Evolutionary conservation across 2,113 vertebrate genomes (phyloP).

Genomic region (Pagrus major): DNA sequence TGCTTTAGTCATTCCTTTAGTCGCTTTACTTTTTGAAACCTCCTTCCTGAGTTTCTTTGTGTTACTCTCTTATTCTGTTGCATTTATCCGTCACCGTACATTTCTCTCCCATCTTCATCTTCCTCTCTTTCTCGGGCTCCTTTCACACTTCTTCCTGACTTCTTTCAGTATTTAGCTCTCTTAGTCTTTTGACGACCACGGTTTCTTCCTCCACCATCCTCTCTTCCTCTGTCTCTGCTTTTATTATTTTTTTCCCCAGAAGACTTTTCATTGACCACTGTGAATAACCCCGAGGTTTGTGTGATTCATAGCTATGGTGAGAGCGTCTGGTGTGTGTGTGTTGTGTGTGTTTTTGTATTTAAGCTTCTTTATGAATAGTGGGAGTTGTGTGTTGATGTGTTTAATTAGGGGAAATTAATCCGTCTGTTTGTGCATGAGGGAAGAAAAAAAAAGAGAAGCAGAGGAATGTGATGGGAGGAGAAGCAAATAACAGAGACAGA

Average conservation of each 20-base stretch:
- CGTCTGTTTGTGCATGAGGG: slow-evolving; percentile 13
- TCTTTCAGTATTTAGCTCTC: slow-evolving; percentile 13
- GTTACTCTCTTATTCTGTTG: slow-evolving; percentile 18
- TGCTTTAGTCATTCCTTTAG: slow-evolving; percentile 23
- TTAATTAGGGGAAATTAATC: slow-evolving; percentile 42
- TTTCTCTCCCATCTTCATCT: slow-evolving; percentile 12
- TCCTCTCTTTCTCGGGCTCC: not conserved
- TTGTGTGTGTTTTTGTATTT: slow-evolving; percentile 3
- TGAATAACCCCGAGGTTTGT: slow-evolving; percentile 26
- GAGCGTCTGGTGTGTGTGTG: not conserved
- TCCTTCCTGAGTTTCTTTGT: not conserved
- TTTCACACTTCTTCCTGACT: slow-evolving; percentile 19
- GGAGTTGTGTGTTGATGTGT: slow-evolving; percentile 23
- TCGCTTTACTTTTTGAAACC: slow-evolving; percentile 21
- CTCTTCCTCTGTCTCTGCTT: not conserved
- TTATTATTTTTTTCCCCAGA: not conserved
- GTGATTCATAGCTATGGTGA: slow-evolving; percentile 21
- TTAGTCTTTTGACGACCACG: too few species aligned
- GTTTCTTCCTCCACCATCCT: not conserved
- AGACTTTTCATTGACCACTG: slow-evolving; percentile 34
- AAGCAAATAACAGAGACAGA: not conserved
- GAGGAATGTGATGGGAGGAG: slow-evolving; percentile 3
- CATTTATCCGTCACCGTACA: slow-evolving; percentile 3
- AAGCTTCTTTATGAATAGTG: not conserved
- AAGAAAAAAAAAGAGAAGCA: slow-evolving; percentile 14